phyloP scores from a whole-genome alignment of 2,113 vertebrate genomes.

The Istiophorus platypterus region DNA sequence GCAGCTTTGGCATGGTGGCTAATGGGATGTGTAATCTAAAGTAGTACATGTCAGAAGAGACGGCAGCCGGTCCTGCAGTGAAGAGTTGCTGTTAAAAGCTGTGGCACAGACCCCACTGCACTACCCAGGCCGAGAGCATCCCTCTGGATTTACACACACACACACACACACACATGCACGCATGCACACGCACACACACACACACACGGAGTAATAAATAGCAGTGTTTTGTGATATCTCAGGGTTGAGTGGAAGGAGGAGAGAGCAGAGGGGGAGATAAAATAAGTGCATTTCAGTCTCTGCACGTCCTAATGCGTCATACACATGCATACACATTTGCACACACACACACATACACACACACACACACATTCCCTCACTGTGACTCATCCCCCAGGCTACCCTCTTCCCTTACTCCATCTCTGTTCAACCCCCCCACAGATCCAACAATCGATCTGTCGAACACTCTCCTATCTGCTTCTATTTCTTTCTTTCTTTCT shows the following conservation, averaged over 20 bases:
- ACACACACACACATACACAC: conserved; percentile 7
- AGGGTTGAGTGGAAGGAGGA: conserved; percentile 26
- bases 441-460: conserved; percentile 23
- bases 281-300: conserved; percentile 50
- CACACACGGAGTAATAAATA: conserved; percentile 1
- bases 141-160: background rate
- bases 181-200: conserved; percentile 22
- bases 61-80: conserved; percentile 19
- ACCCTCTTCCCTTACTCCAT: background rate
- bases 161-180: conserved; percentile 4
- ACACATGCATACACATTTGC: conserved; percentile 14
- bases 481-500: background rate
- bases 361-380: background rate
- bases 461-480: background rate
- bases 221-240: conserved; percentile 23
- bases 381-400: conserved; percentile 26
- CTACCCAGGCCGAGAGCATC: background rate
- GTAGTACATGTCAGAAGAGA: background rate
- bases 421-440: conserved; percentile 11
- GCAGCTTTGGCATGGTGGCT: background rate
- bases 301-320: conserved; percentile 61
- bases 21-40: background rate
- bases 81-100: conserved; percentile 7
- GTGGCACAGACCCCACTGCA: background rate
- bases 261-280: conserved; percentile 7